phyloP scores from a whole-genome alignment of 1,140 invertebrate genomes.

The Triops cancriformis region DNA sequence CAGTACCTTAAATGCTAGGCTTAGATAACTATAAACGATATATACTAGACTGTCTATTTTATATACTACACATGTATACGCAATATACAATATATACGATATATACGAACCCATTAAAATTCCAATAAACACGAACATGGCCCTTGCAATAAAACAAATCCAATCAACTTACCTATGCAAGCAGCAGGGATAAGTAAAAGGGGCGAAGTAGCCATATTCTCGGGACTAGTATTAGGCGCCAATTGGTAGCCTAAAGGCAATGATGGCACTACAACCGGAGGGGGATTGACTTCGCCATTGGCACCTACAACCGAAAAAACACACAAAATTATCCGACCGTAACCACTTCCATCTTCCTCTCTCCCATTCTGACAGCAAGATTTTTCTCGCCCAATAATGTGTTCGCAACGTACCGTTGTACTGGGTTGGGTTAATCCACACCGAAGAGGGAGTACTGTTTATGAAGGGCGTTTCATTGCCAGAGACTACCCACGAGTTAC shows the following conservation, averaged over 20 bases:
- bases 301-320: not conserved
- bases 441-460: not conserved
- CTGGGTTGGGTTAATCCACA: not conserved
- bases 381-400: no score
- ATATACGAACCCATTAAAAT: no score
- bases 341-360: no score
- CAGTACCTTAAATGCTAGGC: no score
- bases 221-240: not conserved
- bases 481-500: not conserved
- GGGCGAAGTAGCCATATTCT: constrained; percentile 31
- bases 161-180: constrained; percentile 27
- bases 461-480: not conserved
- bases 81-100: no score
- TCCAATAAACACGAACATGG: no score
- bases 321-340: not conserved
- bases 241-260: constrained; percentile 3
- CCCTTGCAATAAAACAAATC: constrained; percentile 34
- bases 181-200: constrained; percentile 29
- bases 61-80: no score
- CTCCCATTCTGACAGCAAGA: no score
- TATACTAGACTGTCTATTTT: no score
- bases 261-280: constrained; percentile 9
- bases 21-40: no score
- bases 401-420: not conserved
- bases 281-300: not conserved